Conservation (phyloP, 2,888 invertebrate genomes). For the Lasioglossum villosulum region DNA sequence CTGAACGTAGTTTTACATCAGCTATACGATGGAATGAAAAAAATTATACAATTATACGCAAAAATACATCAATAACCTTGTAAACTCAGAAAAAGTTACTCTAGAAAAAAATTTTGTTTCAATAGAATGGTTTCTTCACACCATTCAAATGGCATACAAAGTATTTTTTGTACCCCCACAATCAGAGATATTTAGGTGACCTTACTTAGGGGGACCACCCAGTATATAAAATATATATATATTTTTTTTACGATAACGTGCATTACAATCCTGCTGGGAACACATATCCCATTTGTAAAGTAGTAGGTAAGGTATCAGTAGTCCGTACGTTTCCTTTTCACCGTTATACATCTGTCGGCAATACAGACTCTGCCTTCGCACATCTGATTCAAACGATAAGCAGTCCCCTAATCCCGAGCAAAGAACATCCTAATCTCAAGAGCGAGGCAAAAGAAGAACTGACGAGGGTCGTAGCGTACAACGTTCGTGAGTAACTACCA, state of each 20-base stretch:
- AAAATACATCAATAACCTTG: too few relatives aligned
- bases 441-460: neutral
- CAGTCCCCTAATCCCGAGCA: neutral
- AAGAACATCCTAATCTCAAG: neutral
- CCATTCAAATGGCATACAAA: too few relatives aligned
- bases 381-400: conserved; percentile 20
- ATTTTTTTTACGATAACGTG: conserved; percentile 6
- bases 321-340: conserved; percentile 30
- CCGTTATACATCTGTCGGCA: conserved; percentile 35
- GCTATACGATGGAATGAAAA: too few relatives aligned
- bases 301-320: conserved; percentile 11
- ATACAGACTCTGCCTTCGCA: conserved; percentile 11
- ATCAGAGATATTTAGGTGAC: too few relatives aligned
- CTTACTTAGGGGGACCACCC: neutral
- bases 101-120: too few relatives aligned
- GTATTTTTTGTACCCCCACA: too few relatives aligned
- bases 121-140: too few relatives aligned
- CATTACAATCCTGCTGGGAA: neutral
- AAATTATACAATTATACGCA: too few relatives aligned
- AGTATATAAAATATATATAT: neutral
- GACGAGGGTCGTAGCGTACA: neutral
- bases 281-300: conserved; percentile 22
- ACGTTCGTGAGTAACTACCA: neutral
- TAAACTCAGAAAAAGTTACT: too few relatives aligned
- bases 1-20: too few relatives aligned